These are phyloP conservation scores for Athalia rosae DNA, from an alignment of 2,888 invertebrate species.

Conservation along the genomic window DNA sequence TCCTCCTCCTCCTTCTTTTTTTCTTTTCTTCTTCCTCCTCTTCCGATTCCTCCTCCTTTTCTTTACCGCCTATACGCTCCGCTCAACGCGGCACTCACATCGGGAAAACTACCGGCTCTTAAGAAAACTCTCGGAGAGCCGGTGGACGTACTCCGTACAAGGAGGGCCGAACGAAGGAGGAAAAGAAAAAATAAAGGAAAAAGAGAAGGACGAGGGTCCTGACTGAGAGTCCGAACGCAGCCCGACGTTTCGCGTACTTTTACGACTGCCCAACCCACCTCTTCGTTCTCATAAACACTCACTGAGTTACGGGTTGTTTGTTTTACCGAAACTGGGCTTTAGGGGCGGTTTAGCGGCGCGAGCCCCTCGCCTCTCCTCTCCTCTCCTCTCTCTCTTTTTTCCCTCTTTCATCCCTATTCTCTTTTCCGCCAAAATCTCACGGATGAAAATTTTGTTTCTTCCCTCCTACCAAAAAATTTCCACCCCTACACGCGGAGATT, in stretches of 20 bases:
- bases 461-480: too few species aligned
- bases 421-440: too few species aligned
- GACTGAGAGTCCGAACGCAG: conserved; percentile 37
- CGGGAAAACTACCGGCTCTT: conserved; percentile 52
- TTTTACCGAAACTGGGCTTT: conserved; percentile 64
- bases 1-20: conserved; percentile 47
- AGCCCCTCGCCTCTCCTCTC: not conserved
- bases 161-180: too few species aligned
- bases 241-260: conserved; percentile 65
- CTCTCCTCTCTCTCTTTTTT: not conserved
- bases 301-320: conserved; percentile 71
- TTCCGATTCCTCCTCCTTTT: conserved; percentile 43
- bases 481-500: too few species aligned
- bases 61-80: conserved; percentile 47
- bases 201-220: conserved; percentile 53
- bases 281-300: conserved; percentile 68
- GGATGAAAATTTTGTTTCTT: too few species aligned
- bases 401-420: too few species aligned
- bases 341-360: conserved; percentile 57
- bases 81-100: conserved; percentile 48
- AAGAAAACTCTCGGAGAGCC: conserved; percentile 54
- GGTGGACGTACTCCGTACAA: conserved; percentile 7
- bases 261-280: conserved; percentile 62
- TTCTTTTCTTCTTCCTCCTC: conserved; percentile 50
- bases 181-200: not conserved